Evolutionary conservation across 2,888 invertebrate species (phyloP).

Genomic region (Gandaritis pyraliata): DNA sequence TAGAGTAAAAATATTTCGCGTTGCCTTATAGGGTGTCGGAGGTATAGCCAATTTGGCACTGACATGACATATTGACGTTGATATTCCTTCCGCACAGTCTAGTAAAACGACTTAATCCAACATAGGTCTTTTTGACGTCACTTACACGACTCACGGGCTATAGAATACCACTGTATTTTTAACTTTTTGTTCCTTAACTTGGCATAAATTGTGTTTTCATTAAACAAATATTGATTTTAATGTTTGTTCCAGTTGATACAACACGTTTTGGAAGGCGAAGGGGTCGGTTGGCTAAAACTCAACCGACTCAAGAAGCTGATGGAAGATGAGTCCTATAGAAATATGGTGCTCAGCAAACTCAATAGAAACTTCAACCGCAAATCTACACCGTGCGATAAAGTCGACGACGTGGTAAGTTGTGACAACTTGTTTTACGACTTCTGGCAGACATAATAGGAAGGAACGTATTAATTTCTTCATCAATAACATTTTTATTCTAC

Average conservation of each 20-base stretch:
- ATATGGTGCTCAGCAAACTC: conserved; percentile 96
- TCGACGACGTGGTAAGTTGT: conserved; percentile 96
- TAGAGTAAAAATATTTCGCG: too few species aligned
- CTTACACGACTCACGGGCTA: too few species aligned
- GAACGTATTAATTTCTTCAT: too few species aligned
- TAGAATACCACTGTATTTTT: too few species aligned
- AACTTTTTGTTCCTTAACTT: too few species aligned
- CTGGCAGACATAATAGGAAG: background rate
- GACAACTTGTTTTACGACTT: background rate
- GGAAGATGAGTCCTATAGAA: conserved; percentile 99
- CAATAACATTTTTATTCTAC: conserved; percentile 45
- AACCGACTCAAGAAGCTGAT: conserved; percentile 97
- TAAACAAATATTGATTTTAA: background rate
- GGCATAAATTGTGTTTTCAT: too few species aligned
- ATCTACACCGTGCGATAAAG: conserved; percentile 97
- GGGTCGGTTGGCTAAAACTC: conserved; percentile 98
- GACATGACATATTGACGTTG: too few species aligned
- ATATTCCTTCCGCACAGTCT: too few species aligned
- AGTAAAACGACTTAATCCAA: too few species aligned
- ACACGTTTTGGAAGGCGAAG: conserved; percentile 95
- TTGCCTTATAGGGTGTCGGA: too few species aligned
- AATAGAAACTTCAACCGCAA: conserved; percentile 97
- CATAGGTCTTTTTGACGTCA: too few species aligned
- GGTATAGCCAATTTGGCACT: background rate
- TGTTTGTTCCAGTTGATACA: conserved; percentile 85